phyloP scores from a whole-genome alignment of 2,797 vertebrate species.

The Champsocephalus esox region DNA sequence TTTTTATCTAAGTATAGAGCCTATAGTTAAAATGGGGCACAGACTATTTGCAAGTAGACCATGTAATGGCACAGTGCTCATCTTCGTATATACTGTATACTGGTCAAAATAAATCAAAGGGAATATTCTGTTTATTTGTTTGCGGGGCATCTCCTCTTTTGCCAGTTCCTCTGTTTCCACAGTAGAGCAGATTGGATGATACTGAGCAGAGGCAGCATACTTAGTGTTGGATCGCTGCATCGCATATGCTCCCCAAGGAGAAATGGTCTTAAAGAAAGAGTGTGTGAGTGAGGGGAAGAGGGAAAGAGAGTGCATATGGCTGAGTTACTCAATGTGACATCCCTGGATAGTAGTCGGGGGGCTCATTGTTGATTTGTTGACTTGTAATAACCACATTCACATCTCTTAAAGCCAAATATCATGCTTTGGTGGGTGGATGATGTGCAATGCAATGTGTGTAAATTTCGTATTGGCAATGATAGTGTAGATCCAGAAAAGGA shows the following conservation, averaged over 20 bases:
- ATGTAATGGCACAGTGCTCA: constrained; percentile 8
- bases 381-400: constrained; percentile 69
- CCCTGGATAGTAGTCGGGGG: constrained; percentile 61
- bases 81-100: background rate
- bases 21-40: constrained; percentile 25
- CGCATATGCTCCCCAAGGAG: constrained; percentile 73
- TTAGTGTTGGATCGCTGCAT: constrained; percentile 77
- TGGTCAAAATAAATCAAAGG: constrained; percentile 33
- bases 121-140: constrained; percentile 53
- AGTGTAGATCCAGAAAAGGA: constrained; percentile 24
- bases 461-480: constrained; percentile 35
- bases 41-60: constrained; percentile 19
- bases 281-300: constrained; percentile 25
- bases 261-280: constrained; percentile 67
- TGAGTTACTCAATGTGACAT: constrained; percentile 70
- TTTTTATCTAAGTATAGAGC: constrained; percentile 41
- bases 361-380: constrained; percentile 70
- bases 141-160: constrained; percentile 41
- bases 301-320: constrained; percentile 53
- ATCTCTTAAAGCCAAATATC: constrained; percentile 64
- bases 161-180: constrained; percentile 53
- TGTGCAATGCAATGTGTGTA: constrained; percentile 28
- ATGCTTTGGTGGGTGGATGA: constrained; percentile 48
- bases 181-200: constrained; percentile 75
- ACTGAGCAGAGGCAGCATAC: constrained; percentile 70